These are phyloP conservation scores for Synaphobranchus kaupii DNA, from an alignment of 2,797 vertebrate genomes.

Conservation along the genomic window DNA sequence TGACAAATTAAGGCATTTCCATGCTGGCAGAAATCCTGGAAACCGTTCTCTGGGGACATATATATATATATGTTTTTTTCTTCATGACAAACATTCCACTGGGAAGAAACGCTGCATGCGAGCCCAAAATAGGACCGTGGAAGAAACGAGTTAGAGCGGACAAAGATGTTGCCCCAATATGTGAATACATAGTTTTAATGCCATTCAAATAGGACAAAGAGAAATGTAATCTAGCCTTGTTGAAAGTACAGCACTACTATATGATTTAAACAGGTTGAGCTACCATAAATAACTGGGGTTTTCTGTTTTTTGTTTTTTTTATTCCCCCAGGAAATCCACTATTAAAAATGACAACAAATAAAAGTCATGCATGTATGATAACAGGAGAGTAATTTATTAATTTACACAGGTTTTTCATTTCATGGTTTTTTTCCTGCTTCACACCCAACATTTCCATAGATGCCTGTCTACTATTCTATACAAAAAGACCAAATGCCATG, in stretches of 20 bases:
- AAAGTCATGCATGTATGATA: too few species aligned
- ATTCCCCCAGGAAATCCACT: not conserved
- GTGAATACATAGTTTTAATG: not conserved
- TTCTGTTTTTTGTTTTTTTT: not conserved
- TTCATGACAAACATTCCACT: constrained; percentile 27
- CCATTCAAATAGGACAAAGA: not conserved
- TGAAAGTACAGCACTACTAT: not conserved
- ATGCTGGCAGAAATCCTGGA: constrained; percentile 36
- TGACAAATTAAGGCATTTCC: constrained; percentile 34
- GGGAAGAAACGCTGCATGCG: constrained; percentile 30
- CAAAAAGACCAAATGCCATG: not conserved
- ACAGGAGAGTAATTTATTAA: too few species aligned
- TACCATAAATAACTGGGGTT: not conserved
- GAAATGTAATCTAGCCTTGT: not conserved
- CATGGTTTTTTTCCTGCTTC: not conserved
- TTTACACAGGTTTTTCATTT: not conserved
- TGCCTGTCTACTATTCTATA: not conserved
- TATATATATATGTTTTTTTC: constrained; percentile 19
- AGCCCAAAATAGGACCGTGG: constrained; percentile 30
- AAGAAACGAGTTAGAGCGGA: constrained; percentile 24
- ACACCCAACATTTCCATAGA: not conserved
- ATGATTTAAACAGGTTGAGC: not conserved
- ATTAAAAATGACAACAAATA: not conserved
- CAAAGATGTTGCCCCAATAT: constrained; percentile 5
- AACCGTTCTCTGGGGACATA: constrained; percentile 32